Base-by-base conservation (phyloP, 2,113 vertebrate species). In the Ageneiosus marmoratus region DNA sequence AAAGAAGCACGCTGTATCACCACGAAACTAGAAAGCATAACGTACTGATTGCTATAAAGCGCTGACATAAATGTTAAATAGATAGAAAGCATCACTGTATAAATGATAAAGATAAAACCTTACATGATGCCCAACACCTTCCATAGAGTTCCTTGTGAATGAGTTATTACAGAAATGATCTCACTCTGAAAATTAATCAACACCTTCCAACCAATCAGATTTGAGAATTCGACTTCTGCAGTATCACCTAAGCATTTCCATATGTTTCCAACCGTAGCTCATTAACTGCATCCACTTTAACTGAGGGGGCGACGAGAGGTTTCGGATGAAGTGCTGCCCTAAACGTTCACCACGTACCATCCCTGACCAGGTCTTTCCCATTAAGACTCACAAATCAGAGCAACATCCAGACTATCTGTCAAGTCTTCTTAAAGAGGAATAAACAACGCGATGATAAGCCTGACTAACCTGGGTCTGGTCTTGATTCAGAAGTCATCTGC, bases 371-470 rank as follows among this genome's bases (percentile, higher is more conserved):
- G 48, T 77, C 65, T 67, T 63, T 16, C 51, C 67, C 79, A 62
- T 78, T 32, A 82, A 82, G 84, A 84, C 56, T 83, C 73, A 55
- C 79, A 84, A 88, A 86, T 88, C 79, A 88, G 74, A 79, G 50
- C 51, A 78, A 77, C 56, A 86, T 84, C 79, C 69, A 86, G 79
- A 81, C 85, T 84, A 84, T 84, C 83, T 84, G 67, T 86, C 82
- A 77, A 80, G 84, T 41, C 75, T 44, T 74, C 77, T 82, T 81
- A 75, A 82, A 70, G 72, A 80, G 84, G 79, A 86, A 84, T 86
- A 84, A 84, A 88, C 87, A 84, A 78, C 12, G 53, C 79, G 46
- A 20, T 79, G 51, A 86, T 77, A 74, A 81, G 69, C 50, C 56
- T 80, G 53, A 4, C 46, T 84, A 77, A 77, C 79, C n/a, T 67